Evolutionary conservation across 2,113 vertebrate genomes (phyloP).

Genomic region (Lota lota): DNA sequence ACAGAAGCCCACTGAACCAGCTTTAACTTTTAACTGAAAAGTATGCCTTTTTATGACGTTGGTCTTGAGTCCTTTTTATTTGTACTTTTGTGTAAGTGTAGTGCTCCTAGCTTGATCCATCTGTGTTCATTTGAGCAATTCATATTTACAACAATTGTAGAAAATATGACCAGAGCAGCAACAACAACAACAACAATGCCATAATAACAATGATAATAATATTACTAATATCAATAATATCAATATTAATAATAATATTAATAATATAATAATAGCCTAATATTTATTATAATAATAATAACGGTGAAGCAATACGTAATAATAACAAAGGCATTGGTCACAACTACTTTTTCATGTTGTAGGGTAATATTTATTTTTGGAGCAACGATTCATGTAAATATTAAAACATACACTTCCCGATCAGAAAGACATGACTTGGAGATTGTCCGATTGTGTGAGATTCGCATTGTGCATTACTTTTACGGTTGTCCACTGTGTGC

Average conservation of each 20-base stretch:
- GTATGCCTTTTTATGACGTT: too few species aligned
- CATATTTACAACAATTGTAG: not conserved
- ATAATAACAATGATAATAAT: not conserved
- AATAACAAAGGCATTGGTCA: not conserved
- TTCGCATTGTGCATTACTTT: not conserved
- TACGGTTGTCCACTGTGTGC: not conserved
- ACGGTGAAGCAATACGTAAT: not conserved
- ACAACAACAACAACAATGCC: too few species aligned
- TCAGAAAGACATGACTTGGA: not conserved
- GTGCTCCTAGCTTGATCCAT: not conserved
- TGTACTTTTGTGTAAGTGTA: not conserved
- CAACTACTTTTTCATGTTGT: not conserved
- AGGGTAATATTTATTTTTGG: too few species aligned
- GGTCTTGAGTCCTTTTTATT: too few species aligned
- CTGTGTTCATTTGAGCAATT: not conserved
- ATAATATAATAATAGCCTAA: not conserved
- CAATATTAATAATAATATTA: not conserved
- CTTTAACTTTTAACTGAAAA: too few species aligned
- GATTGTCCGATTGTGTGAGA: not conserved
- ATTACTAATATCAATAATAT: not conserved
- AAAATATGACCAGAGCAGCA: not conserved
- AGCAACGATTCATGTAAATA: too few species aligned
- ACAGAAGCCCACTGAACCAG: slow-evolving; percentile 44
- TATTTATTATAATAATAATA: not conserved
- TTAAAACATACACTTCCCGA: too few species aligned